phyloP scores from a whole-genome alignment of 1,140 invertebrate species.

The Bicyclus anynana region DNA sequence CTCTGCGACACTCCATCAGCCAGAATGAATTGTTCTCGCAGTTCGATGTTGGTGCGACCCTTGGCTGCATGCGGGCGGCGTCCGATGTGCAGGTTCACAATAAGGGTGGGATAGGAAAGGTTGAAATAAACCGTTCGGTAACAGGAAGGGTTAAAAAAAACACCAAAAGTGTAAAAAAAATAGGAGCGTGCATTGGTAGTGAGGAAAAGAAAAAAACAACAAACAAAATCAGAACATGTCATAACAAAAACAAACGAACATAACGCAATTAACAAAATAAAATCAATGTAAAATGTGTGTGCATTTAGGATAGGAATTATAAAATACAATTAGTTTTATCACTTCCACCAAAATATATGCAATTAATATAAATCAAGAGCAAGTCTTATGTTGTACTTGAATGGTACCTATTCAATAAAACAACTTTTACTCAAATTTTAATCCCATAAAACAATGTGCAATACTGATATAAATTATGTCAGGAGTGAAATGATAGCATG shows the following conservation, averaged over 20 bases:
- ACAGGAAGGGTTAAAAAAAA: conserved; percentile 56
- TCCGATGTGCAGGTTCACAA: conserved; percentile 66
- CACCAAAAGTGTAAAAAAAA: conserved; percentile 65
- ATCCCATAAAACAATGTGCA: background rate
- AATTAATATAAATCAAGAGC: conserved; percentile 48
- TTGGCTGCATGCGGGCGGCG: conserved; percentile 90
- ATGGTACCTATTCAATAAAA: too few species aligned
- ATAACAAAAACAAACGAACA: conserved; percentile 55
- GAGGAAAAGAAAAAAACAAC: conserved; percentile 72
- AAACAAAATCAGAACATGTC: conserved; percentile 73
- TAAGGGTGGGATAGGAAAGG: conserved; percentile 45
- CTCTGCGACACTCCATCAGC: conserved; percentile 98
- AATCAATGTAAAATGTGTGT: conserved; percentile 48
- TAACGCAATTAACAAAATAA: conserved; percentile 44
- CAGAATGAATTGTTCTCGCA: conserved; percentile 98
- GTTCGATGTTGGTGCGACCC: conserved; percentile 99
- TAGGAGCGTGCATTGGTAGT: conserved; percentile 68
- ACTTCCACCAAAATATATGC: conserved; percentile 61
- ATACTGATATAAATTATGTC: too few species aligned
- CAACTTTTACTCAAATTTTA: too few species aligned
- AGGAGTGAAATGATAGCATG: background rate
- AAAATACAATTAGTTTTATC: conserved; percentile 67
- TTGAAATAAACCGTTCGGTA: conserved; percentile 66
- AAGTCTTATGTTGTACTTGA: conserved; percentile 29
- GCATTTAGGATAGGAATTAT: conserved; percentile 68